Percentiles rank a stretch among this genome's conserved stretches.
These are phyloP conservation scores for Brachionus sp. DNA, from an alignment of 1,140 invertebrate species.

Conservation along the genomic window DNA sequence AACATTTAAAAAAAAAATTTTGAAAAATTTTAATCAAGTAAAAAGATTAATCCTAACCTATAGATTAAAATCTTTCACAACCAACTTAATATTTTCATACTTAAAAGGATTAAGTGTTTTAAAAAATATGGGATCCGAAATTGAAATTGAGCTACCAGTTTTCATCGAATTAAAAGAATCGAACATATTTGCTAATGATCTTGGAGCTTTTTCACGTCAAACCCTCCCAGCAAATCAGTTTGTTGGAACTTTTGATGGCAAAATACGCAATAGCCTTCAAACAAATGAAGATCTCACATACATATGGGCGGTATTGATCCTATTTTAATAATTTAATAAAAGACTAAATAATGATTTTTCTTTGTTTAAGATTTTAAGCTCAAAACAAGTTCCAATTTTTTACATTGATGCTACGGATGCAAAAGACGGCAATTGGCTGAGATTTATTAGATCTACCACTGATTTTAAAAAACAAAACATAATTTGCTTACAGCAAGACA, in stretches of 20 bases:
- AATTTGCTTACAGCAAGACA: conserved; percentile 48
- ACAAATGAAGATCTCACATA: conserved; percentile 7
- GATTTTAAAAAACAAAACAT: conserved; percentile 49
- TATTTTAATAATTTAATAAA: neutral
- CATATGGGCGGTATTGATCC: conserved; percentile 9
- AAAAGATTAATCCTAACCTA: neutral
- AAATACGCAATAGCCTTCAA: conserved; percentile 20
- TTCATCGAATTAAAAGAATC: conserved; percentile 39
- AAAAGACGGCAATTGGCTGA: conserved; percentile 48
- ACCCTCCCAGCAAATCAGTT: neutral
- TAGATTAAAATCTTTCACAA: neutral
- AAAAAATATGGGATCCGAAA: neutral
- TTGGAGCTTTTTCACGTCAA: neutral
- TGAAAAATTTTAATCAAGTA: neutral
- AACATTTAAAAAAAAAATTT: neutral
- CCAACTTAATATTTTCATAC: neutral
- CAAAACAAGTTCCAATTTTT: conserved; percentile 37
- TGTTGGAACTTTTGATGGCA: conserved; percentile 20
- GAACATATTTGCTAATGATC: neutral
- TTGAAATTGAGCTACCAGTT: conserved; percentile 27
- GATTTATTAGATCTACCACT: conserved; percentile 48
- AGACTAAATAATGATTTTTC: neutral
- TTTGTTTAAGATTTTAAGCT: neutral
- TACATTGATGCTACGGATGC: conserved; percentile 48
- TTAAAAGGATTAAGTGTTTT: neutral